These are phyloP conservation scores for Synodontis membranacea DNA, from an alignment of 2,113 vertebrate genomes.

Conservation along the genomic window DNA sequence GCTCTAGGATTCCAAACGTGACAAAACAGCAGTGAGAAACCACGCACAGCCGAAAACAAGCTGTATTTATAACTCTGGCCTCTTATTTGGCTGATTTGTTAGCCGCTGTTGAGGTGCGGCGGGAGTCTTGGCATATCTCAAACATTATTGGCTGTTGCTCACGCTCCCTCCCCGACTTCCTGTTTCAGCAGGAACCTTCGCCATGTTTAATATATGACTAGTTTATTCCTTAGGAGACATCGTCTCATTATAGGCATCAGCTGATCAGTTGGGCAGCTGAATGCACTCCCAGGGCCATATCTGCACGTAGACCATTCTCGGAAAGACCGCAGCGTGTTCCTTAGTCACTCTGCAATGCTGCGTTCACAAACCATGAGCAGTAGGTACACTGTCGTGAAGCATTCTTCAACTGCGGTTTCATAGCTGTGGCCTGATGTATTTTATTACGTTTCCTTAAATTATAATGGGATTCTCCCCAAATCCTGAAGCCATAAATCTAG, in stretches of 20 bases:
- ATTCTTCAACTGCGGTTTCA: constrained; percentile 16
- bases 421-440: constrained; percentile 5
- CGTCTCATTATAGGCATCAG: constrained; percentile 8
- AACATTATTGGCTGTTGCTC: background rate
- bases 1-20: background rate
- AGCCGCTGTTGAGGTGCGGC: background rate
- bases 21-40: background rate
- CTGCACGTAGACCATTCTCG: background rate
- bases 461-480: constrained; percentile 28
- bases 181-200: background rate
- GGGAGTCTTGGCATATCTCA: background rate
- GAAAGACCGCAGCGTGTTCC: constrained; percentile 5
- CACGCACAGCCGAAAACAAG: background rate
- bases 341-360: constrained; percentile 17
- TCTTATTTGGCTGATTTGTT: background rate
- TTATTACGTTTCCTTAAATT: constrained; percentile 36
- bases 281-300: background rate
- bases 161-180: background rate
- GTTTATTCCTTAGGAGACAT: background rate
- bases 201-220: background rate
- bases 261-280: constrained; percentile 7
- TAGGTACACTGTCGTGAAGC: background rate
- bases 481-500: constrained; percentile 13
- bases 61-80: background rate
- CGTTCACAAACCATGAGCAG: constrained; percentile 5